These are phyloP conservation scores for Allophyes oxyacanthae DNA, from an alignment of 2,888 invertebrate genomes.

Conservation along the genomic window DNA sequence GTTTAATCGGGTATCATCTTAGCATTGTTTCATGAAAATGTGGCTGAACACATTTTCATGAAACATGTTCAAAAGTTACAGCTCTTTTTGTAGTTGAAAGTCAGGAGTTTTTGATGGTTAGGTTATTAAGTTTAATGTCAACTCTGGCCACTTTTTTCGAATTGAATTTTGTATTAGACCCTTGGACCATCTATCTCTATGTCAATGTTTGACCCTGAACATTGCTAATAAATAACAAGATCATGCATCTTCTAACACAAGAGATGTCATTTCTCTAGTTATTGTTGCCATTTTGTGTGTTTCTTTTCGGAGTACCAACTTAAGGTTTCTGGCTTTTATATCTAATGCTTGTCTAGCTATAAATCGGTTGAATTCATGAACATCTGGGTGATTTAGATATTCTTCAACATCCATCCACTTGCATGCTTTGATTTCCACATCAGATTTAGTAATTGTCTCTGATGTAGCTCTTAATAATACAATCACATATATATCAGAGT, in stretches of 20 bases:
- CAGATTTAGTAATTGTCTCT: slow-evolving; percentile 91
- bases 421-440: slow-evolving; percentile 93
- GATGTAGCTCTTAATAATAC: slow-evolving; percentile 92
- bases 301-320: slow-evolving; percentile 88
- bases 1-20: too few species aligned
- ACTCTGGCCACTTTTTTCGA: too few species aligned
- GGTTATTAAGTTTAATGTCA: too few species aligned
- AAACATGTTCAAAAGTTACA: too few species aligned
- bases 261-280: slow-evolving; percentile 74
- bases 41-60: too few species aligned
- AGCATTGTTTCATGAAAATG: too few species aligned
- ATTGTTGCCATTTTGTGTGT: slow-evolving; percentile 69
- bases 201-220: slow-evolving; percentile 46
- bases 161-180: too few species aligned
- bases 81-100: too few species aligned
- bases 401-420: slow-evolving; percentile 95
- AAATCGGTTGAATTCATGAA: slow-evolving; percentile 92
- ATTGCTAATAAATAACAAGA: slow-evolving; percentile 25
- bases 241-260: slow-evolving; percentile 74
- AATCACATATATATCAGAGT: slow-evolving; percentile 96
- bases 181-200: too few species aligned
- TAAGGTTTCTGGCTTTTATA: slow-evolving; percentile 90
- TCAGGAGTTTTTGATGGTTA: too few species aligned
- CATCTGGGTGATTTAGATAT: slow-evolving; percentile 92
- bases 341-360: slow-evolving; percentile 92